phyloP scores from a whole-genome alignment of 2,888 invertebrate genomes.

The Netelia inedita region DNA sequence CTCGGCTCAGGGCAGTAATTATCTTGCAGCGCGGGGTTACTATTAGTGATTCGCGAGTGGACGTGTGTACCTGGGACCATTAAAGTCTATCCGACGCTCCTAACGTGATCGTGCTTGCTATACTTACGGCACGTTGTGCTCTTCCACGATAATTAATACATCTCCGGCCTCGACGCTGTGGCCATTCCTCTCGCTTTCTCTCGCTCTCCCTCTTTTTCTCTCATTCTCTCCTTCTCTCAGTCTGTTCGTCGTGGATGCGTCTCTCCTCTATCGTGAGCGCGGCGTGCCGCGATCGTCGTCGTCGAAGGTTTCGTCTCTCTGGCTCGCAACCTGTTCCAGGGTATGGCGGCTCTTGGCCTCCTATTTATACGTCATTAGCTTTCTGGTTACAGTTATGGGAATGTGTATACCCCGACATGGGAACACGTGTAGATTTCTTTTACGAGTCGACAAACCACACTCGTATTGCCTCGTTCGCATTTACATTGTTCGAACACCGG shows the following conservation, averaged over 20 bases:
- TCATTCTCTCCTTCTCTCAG: conserved; percentile 22
- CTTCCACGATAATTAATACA: conserved; percentile 77
- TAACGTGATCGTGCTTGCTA: conserved; percentile 43
- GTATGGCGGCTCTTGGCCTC: background rate
- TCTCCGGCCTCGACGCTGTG: conserved; percentile 59
- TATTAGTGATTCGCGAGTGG: conserved; percentile 78
- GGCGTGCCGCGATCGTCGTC: conserved; percentile 33
- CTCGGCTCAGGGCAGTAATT: conserved; percentile 77
- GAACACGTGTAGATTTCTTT: too few species aligned
- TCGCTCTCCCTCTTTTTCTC: conserved; percentile 23
- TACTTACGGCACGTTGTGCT: conserved; percentile 75
- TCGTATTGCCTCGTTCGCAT: too few species aligned
- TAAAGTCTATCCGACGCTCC: conserved; percentile 62
- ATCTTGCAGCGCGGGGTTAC: conserved; percentile 78
- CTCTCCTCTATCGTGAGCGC: conserved; percentile 23
- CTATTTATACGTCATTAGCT: conserved; percentile 20
- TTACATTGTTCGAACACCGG: too few species aligned
- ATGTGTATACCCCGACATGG: too few species aligned
- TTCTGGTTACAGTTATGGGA: too few species aligned
- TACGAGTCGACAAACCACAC: too few species aligned
- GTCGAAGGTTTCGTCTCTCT: background rate
- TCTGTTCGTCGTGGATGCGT: conserved; percentile 29
- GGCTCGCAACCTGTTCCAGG: background rate
- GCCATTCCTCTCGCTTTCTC: conserved; percentile 12
- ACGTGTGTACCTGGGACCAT: conserved; percentile 71